phyloP scores from a whole-genome alignment of 2,113 vertebrate species.

The Pycnonotus jocosus region DNA sequence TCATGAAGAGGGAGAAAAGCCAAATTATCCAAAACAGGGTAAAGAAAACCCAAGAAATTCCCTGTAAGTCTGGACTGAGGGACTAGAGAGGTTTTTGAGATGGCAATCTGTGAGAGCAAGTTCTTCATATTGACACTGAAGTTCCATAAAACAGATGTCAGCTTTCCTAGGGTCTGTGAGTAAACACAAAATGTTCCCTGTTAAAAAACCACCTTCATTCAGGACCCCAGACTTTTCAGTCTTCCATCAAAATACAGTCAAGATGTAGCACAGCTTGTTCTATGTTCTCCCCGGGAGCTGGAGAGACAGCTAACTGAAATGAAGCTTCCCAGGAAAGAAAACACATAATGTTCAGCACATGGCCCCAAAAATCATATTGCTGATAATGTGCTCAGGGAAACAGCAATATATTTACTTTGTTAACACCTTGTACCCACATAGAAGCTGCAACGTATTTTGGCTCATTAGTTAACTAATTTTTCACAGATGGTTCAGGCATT shows the following conservation, averaged over 20 bases:
- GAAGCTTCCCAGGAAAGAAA: background rate
- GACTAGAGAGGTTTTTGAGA: background rate
- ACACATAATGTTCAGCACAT: background rate
- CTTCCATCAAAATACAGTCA: background rate
- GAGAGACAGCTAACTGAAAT: background rate
- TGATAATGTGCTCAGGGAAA: background rate
- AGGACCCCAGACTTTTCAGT: background rate
- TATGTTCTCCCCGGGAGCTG: background rate
- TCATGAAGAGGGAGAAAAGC: background rate
- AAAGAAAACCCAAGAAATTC: background rate
- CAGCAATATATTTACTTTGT: background rate
- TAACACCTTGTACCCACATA: constrained; percentile 19
- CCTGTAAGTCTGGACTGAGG: background rate
- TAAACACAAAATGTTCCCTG: background rate
- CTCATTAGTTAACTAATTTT: constrained; percentile 51
- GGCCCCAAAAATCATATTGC: background rate
- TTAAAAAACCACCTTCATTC: background rate
- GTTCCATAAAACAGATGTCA: background rate
- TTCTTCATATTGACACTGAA: background rate
- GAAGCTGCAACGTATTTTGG: constrained; percentile 19
- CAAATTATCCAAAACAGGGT: background rate
- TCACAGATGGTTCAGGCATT: constrained; percentile 23
- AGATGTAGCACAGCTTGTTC: background rate
- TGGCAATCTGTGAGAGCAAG: background rate
- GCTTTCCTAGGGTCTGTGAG: background rate